These are phyloP conservation scores for Buphagus erythrorhynchus DNA, from an alignment of 2,797 vertebrate species.

Conservation along the genomic window DNA sequence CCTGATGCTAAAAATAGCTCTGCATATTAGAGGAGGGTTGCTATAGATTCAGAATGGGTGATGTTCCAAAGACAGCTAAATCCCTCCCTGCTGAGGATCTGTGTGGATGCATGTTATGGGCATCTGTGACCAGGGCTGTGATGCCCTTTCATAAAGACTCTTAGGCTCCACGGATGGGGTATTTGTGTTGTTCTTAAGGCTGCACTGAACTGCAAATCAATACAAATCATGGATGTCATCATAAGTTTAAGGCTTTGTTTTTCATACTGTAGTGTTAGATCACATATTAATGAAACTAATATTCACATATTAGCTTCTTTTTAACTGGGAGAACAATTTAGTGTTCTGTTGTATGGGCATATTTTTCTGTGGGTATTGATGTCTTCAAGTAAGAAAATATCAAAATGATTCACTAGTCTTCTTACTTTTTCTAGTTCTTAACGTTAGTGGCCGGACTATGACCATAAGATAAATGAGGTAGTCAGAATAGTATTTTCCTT, in stretches of 20 bases:
- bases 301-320: background rate
- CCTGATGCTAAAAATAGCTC: conserved; percentile 58
- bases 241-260: background rate
- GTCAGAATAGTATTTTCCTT: background rate
- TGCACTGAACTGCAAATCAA: background rate
- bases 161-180: background rate
- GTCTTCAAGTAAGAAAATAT: background rate
- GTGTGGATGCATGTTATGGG: background rate
- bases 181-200: background rate
- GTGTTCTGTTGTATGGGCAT: background rate
- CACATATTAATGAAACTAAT: background rate
- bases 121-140: background rate
- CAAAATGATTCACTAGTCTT: background rate
- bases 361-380: background rate
- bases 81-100: background rate
- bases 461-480: background rate
- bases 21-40: conserved; percentile 16
- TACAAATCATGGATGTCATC: background rate
- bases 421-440: background rate
- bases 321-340: background rate
- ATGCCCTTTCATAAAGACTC: background rate
- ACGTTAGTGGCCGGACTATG: background rate
- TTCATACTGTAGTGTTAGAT: background rate
- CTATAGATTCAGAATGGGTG: conserved; percentile 50
- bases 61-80: conserved; percentile 16